Percentiles rank a stretch among this genome's conserved stretches.
Evolutionary conservation across 2,797 vertebrate species (phyloP).

Genomic region (Thalassophryne amazonica): DNA sequence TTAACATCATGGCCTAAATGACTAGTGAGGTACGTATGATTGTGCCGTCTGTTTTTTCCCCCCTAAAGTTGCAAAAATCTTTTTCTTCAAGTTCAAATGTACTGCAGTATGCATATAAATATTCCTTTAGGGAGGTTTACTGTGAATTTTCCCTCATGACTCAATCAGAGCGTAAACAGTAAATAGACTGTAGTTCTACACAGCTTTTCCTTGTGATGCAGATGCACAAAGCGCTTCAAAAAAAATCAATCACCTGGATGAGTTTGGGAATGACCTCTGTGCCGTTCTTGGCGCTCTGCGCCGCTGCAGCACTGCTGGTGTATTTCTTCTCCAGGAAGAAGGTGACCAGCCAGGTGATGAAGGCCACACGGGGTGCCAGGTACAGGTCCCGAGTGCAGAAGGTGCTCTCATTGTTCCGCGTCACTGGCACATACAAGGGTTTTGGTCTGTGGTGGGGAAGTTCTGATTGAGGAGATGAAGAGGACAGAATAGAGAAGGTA

Average conservation of each 20-base stretch:
- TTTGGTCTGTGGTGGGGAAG: constrained; percentile 92
- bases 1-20: too few species aligned
- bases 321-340: constrained; percentile 99
- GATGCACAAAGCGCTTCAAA: too few species aligned
- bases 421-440: constrained; percentile 87
- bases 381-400: constrained; percentile 95
- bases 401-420: constrained; percentile 89
- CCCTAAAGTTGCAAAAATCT: too few species aligned
- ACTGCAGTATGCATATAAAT: too few species aligned
- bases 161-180: too few species aligned
- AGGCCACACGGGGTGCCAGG: constrained; percentile 93
- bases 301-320: constrained; percentile 78
- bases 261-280: constrained; percentile 92
- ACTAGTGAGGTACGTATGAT: too few species aligned
- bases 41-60: too few species aligned
- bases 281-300: constrained; percentile 88
- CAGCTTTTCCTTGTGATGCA: too few species aligned
- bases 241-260: constrained; percentile 82
- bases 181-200: too few species aligned
- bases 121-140: too few species aligned
- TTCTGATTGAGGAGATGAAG: constrained; percentile 69
- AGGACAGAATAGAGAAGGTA: not conserved
- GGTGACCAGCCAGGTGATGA: constrained; percentile 98
- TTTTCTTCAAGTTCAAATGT: too few species aligned
- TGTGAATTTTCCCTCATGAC: too few species aligned